Base-by-base conservation (phyloP, 92 coral and sea anemone genomes). In the Porites divaricata region DNA sequence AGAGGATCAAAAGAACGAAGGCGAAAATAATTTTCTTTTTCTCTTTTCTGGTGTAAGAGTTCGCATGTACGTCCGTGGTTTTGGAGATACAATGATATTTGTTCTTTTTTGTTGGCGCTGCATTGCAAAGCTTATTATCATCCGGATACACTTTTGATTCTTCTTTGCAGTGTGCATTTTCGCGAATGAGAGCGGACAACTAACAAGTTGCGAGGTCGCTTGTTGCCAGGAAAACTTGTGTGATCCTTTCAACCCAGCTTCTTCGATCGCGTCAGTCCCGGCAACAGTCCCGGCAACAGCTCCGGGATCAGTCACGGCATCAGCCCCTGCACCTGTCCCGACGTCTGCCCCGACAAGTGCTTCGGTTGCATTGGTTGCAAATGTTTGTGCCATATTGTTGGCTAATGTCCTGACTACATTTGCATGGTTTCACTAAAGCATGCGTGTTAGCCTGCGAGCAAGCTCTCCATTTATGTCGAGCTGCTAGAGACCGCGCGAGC, bases 161-260 rank as follows among this genome's bases (percentile, higher is more conserved):
- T 35, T 35, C 7, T 66, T 66, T 24, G 21, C 77, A 73, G 77
- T 45, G 16, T 73, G 77, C 77, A 53, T 12, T 1, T 51, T 73
- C 48, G 15, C 20, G 22, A 89, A 89, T 59, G 21, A 1, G 21
- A 51, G 77, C 19, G 92, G 92, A 19, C 12, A 13, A 7, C 51
- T 89, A 13, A 41, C 88, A 15, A 51, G 62, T 11, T 89, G 92
- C 49, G 74, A 57, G 62, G 68, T 86, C 10, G 49, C 49, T 6
- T 89, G 92, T 68, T 89, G 92, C 22, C 54, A 72, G 57, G 81
- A 86, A 6, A 73, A 74, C 82, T 68, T 73, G 52, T 89, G 92
- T n/a, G 79, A 89, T 53, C 48, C 63, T 14, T 24, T 54, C 59
- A 54, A 54, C 2, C 45, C 6, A 35, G 45, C 45, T 35, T 35